Base-by-base conservation (phyloP, 2,888 invertebrate species). In the Punctoribates punctum region DNA sequence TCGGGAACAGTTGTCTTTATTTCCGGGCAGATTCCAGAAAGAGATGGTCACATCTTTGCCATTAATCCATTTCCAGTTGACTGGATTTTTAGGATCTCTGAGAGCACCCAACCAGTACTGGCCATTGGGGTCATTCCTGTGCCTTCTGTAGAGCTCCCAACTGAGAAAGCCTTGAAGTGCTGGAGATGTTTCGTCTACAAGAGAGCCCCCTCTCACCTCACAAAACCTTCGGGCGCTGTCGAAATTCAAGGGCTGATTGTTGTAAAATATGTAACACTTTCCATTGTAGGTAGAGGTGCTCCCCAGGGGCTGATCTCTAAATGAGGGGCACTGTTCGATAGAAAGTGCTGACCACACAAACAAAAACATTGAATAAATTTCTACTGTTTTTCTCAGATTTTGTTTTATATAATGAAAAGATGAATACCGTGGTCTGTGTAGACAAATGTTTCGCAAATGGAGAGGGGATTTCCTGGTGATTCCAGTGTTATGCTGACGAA, bases 31-130 rank as follows among this genome's bases (percentile, higher is more conserved):
- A 84, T 93, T 94, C 95, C 94, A 95, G 85, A 95, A 95, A 0
- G 94, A 93, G 0, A 94, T 91, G 0, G 91, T 90, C 60, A 95
- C 90, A 83, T 94, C 93, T 77, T 91, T 79, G 77, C 81, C 94
- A 81, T 89, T 91, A 70, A 93, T 88, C 94, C 94, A 95, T 82
- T 92, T 91, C 95, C 95, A 95, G 81, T 90, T 90, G 77, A 87
- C 88, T 8, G 88, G 86, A 82, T 92, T 90, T 79, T 89, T 88
- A 4, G 89, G 88, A 83, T 94, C 94, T n/a, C 94, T 87, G 9
- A 93, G 88, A 0, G 93, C 93, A 0, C 94, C 95, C 90, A 95
- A 91, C 95, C 95, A 95, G 84, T 95, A 95, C 81, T 94, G 94
- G 77, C 93, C 94, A 82, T 90, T 92, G 27, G 91, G 90, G 85